phyloP scores from a whole-genome alignment of 2,797 vertebrate genomes.

The Enteromius trimaculatus region DNA sequence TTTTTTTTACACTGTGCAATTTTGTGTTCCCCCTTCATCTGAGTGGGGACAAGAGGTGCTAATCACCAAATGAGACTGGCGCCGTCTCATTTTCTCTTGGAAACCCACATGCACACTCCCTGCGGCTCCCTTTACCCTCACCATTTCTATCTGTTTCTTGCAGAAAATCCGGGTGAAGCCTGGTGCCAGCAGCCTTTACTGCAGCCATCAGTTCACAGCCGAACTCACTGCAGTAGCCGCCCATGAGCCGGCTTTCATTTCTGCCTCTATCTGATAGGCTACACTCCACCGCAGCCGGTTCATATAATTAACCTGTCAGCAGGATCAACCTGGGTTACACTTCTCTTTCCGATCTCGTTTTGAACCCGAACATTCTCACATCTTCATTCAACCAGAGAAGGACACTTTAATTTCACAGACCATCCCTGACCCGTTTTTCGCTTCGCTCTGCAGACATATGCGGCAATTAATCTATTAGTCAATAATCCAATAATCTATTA shows the following conservation, averaged over 20 bases:
- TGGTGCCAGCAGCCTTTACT: conserved; percentile 61
- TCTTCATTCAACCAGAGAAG: conserved; percentile 71
- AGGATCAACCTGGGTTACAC: conserved; percentile 72
- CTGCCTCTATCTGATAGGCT: conserved; percentile 58
- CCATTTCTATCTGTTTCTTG: conserved; percentile 16
- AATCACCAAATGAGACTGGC: conserved; percentile 43
- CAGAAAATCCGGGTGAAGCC: conserved; percentile 22
- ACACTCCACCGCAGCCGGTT: conserved; percentile 79
- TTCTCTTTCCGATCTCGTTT: conserved; percentile 73
- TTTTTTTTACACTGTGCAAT: conserved; percentile 43
- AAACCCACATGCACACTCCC: background rate
- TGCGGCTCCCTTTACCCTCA: background rate
- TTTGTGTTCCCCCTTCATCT: conserved; percentile 30
- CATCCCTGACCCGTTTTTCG: conserved; percentile 21
- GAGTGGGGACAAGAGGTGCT: conserved; percentile 44
- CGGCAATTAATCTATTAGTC: conserved; percentile 22
- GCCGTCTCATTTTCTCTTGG: conserved; percentile 32
- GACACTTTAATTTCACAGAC: conserved; percentile 54
- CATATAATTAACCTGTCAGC: conserved; percentile 83
- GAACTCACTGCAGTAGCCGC: conserved; percentile 68
- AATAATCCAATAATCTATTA: conserved; percentile 45
- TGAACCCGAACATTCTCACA: conserved; percentile 73
- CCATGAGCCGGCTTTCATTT: conserved; percentile 52
- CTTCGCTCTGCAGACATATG: background rate
- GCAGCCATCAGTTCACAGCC: conserved; percentile 76